phyloP scores from a whole-genome alignment of 1,140 invertebrate species.

The Leptinotarsa lineolata region DNA sequence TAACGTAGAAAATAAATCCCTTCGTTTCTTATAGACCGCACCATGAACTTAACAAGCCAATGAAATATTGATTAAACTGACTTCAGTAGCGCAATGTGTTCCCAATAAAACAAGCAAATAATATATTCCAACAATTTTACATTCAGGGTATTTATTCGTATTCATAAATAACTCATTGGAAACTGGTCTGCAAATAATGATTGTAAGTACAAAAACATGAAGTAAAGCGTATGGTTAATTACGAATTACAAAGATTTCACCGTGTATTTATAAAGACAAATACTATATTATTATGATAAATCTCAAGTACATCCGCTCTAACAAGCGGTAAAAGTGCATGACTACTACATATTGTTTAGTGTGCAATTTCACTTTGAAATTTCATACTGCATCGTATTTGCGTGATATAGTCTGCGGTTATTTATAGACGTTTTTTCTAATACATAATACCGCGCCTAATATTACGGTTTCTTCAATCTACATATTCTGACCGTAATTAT shows the following conservation, averaged over 20 bases:
- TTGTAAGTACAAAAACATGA: background rate
- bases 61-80: background rate
- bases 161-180: conserved; percentile 12
- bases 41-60: background rate
- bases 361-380: conserved; percentile 21
- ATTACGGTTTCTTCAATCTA: background rate
- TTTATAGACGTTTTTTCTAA: conserved; percentile 13
- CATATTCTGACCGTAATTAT: background rate
- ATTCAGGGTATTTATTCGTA: background rate
- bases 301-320: conserved; percentile 30
- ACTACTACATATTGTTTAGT: conserved; percentile 25
- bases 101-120: background rate
- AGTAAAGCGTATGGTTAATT: conserved; percentile 22
- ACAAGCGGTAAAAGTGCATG: conserved; percentile 29
- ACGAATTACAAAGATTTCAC: conserved; percentile 13
- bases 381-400: conserved; percentile 18
- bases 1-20: too few relatives aligned
- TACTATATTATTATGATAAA: conserved; percentile 29
- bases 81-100: background rate
- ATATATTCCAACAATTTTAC: background rate
- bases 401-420: conserved; percentile 15
- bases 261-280: conserved; percentile 25
- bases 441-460: background rate
- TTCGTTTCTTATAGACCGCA: too few relatives aligned
- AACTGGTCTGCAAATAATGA: conserved; percentile 19